Conservation (phyloP, 1,140 invertebrate species). For the Steinernema khuongi region DNA sequence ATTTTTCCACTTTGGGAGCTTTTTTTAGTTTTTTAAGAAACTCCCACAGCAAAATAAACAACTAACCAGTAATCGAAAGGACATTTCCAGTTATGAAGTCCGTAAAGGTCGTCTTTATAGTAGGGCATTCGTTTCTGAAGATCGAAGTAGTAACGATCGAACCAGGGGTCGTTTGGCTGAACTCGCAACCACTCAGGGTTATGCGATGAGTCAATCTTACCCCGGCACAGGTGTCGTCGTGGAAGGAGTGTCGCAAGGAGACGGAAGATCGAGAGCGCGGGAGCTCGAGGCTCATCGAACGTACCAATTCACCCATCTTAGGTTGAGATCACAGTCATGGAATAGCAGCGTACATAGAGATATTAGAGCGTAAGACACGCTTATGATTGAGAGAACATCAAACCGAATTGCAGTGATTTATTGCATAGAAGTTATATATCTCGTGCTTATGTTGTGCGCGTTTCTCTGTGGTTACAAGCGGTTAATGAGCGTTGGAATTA, state of each 20-base stretch:
- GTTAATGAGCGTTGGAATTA: neutral
- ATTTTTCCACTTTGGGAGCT: too few relatives aligned
- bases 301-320: constrained; percentile 9
- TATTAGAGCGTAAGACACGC: neutral
- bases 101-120: neutral
- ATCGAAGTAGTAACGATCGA: neutral
- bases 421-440: neutral
- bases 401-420: neutral
- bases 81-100: neutral
- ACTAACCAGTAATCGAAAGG: neutral
- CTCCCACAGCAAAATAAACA: too few relatives aligned
- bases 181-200: neutral
- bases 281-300: neutral
- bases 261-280: constrained; percentile 2
- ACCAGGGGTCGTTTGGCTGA: constrained; percentile 7
- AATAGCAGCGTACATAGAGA: neutral
- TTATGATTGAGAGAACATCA: neutral
- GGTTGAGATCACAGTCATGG: neutral
- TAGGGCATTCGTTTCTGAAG: neutral
- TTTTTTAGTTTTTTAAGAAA: too few relatives aligned
- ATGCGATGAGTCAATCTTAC: neutral
- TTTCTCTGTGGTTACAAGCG: neutral
- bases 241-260: constrained; percentile 1
- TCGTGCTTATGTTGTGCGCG: neutral
- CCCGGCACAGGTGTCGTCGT: neutral